Evolutionary conservation across 2,797 vertebrate species (phyloP).

Genomic region (Salarias fasciatus): DNA sequence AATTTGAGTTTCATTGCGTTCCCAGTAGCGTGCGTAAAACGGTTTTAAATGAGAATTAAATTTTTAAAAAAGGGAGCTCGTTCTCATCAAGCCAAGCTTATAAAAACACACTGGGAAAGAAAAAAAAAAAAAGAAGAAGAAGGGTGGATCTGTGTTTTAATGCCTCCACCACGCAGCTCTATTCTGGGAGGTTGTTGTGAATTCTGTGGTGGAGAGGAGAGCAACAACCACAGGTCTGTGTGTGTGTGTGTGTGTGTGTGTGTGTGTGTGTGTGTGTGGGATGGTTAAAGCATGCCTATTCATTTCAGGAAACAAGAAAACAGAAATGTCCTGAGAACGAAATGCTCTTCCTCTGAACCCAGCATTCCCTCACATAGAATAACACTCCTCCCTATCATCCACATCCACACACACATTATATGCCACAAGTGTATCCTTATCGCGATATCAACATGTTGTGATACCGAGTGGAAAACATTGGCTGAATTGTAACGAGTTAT

Average conservation of each 20-base stretch:
- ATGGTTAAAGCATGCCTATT: constrained; percentile 68
- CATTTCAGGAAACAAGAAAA: constrained; percentile 74
- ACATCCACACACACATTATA: not conserved
- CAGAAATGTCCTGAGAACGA: constrained; percentile 69
- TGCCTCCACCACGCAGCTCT: constrained; percentile 67
- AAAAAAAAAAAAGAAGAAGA: constrained; percentile 56
- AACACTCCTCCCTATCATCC: constrained; percentile 27
- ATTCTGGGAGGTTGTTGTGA: constrained; percentile 81
- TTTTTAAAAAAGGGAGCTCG: constrained; percentile 30
- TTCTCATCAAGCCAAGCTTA: constrained; percentile 65
- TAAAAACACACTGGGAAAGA: constrained; percentile 70
- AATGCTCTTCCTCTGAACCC: constrained; percentile 59
- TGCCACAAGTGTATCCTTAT: too few relatives aligned
- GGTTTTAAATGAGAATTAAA: constrained; percentile 45
- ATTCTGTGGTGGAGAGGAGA: constrained; percentile 74
- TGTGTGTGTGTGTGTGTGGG: constrained; percentile 49
- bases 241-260: constrained; percentile 45
- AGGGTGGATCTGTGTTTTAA: constrained; percentile 75
- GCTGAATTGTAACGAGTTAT: too few relatives aligned
- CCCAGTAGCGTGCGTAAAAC: constrained; percentile 24
- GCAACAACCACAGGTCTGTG: constrained; percentile 67
- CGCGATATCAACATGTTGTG: too few relatives aligned
- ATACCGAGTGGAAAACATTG: too few relatives aligned
- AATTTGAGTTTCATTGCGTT: constrained; percentile 55
- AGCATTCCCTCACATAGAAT: constrained; percentile 47